These are phyloP conservation scores for Nestor notabilis DNA, from an alignment of 2,113 vertebrate species.

Conservation along the genomic window DNA sequence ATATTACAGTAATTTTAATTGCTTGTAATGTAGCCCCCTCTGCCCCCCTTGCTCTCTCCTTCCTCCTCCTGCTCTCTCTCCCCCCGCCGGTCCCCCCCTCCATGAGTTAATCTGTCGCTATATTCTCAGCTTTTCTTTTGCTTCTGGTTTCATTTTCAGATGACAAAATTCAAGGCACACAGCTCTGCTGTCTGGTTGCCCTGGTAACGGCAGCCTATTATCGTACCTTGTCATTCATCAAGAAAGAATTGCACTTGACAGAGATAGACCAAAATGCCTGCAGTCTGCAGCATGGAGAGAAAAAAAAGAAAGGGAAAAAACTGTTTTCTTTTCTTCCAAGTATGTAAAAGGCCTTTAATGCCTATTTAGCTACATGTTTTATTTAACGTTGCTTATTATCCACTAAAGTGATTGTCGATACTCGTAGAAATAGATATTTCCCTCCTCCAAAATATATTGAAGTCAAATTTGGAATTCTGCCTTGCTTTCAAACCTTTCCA, in stretches of 20 bases:
- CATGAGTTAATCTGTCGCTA: constrained; percentile 79
- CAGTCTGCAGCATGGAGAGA: constrained; percentile 66
- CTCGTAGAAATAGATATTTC: constrained; percentile 55
- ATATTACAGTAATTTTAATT: constrained; percentile 71
- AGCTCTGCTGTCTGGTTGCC: constrained; percentile 94
- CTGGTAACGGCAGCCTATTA: constrained; percentile 95
- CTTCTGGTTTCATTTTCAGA: constrained; percentile 92
- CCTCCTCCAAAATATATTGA: constrained; percentile 56
- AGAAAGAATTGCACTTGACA: constrained; percentile 93
- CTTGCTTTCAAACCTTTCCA: constrained; percentile 4
- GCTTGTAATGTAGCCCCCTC: constrained; percentile 70
- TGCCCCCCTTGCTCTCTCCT: not conserved
- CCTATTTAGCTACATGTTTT: constrained; percentile 76
- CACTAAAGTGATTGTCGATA: constrained; percentile 60
- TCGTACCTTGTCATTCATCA: constrained; percentile 99
- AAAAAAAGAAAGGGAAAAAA: not conserved
- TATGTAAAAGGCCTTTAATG: constrained; percentile 77
- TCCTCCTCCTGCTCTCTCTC: not conserved
- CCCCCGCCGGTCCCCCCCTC: not conserved
- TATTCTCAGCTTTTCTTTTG: constrained; percentile 83
- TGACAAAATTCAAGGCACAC: constrained; percentile 88
- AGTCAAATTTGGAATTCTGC: constrained; percentile 59
- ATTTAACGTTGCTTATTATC: constrained; percentile 75
- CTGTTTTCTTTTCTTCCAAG: constrained; percentile 76
- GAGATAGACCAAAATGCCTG: constrained; percentile 84